These are phyloP conservation scores for Brachionus paranguensis DNA, from an alignment of 1,140 invertebrate species.

Conservation along the genomic window DNA sequence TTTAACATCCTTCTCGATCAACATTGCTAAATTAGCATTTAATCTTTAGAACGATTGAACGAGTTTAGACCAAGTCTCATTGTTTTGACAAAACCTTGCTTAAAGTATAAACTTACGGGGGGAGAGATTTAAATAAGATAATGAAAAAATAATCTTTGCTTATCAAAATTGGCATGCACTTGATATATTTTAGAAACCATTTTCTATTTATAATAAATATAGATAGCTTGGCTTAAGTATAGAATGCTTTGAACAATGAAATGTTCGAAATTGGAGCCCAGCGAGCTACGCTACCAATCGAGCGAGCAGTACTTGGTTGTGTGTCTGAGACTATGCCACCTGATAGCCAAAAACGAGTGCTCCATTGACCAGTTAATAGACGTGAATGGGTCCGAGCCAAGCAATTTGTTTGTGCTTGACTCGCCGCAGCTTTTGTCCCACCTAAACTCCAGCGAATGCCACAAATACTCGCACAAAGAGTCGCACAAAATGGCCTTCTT, in stretches of 20 bases:
- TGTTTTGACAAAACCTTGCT: not conserved
- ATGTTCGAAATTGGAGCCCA: not conserved
- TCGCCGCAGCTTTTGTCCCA: constrained; percentile 8
- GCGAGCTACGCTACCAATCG: not conserved
- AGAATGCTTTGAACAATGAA: not conserved
- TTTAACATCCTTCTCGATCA: not conserved
- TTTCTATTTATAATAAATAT: not conserved
- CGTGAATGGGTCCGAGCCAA: not conserved
- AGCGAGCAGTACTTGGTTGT: constrained; percentile 8
- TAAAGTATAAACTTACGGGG: not conserved
- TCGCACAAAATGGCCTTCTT: constrained; percentile 16
- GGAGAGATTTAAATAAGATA: not conserved
- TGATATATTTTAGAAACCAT: not conserved
- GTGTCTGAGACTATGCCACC: not conserved
- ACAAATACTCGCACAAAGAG: constrained; percentile 28
- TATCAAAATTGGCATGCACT: not conserved
- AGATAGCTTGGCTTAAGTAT: not conserved
- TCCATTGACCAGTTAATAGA: constrained; percentile 14
- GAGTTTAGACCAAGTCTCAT: not conserved
- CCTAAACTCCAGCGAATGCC: constrained; percentile 19
- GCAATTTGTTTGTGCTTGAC: not conserved
- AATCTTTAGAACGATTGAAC: not conserved
- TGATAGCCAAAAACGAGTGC: constrained; percentile 15
- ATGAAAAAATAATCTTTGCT: not conserved
- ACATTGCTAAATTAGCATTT: not conserved